A percentile compares a stretch with the other conserved stretches of the same genome.
Conservation (phyloP, 2,888 invertebrate species). For the Lypha dubia region DNA sequence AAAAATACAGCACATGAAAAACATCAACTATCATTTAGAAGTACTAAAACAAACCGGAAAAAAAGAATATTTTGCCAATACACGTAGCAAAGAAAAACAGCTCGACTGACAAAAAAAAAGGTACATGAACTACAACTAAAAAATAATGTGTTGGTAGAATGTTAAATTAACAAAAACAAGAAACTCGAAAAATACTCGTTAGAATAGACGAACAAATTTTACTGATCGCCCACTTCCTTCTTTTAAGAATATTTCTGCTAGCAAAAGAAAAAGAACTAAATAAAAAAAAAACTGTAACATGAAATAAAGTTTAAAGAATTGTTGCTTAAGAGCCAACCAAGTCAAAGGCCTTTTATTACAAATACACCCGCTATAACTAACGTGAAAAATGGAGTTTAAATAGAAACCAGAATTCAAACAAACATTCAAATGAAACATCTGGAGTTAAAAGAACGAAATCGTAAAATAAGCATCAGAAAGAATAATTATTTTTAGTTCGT, state of each 20-base stretch:
- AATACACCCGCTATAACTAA: constrained; percentile 66
- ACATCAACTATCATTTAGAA: constrained; percentile 24
- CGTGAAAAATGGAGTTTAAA: constrained; percentile 37
- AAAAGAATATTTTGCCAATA: constrained; percentile 50
- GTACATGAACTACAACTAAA: constrained; percentile 63
- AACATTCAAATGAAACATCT: constrained; percentile 22
- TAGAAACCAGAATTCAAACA: constrained; percentile 12
- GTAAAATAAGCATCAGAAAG: not conserved
- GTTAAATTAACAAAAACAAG: constrained; percentile 40
- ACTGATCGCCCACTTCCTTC: constrained; percentile 75
- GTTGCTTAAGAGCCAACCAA: constrained; percentile 46
- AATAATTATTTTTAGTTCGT: not conserved
- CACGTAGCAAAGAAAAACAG: constrained; percentile 18
- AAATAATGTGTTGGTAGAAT: constrained; percentile 33
- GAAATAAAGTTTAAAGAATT: constrained; percentile 49
- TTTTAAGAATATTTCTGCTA: constrained; percentile 48
- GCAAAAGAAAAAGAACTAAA: too few relatives aligned
- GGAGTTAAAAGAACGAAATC: constrained; percentile 46
- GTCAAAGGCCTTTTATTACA: constrained; percentile 63
- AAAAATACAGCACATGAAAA: constrained; percentile 32
- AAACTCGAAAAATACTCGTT: constrained; percentile 43
- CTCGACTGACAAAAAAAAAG: constrained; percentile 74
- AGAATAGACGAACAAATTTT: constrained; percentile 23
- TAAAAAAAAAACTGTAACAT: constrained; percentile 46
- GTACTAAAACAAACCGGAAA: constrained; percentile 27